Base-by-base conservation (phyloP, 1,140 invertebrate genomes). In the Metopolophium dirhodum region DNA sequence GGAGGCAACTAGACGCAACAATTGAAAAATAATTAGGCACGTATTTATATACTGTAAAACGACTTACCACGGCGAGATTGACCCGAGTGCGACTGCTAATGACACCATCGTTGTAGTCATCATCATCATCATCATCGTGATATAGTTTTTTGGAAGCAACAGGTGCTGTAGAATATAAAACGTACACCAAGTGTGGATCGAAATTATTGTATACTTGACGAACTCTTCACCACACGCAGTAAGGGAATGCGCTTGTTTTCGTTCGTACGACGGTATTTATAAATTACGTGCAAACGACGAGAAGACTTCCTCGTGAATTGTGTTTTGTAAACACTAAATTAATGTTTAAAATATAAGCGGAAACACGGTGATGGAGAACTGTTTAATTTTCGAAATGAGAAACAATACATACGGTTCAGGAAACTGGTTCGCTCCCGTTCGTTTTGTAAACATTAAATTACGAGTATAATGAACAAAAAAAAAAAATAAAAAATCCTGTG, bases 281-380 rank as follows among this genome's bases (percentile, higher is more conserved):
- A 85, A 37, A n/a, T 35, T 23, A 8, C 20, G 83, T 26, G 37
- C 3, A 49, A 49, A 61, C 11, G 14, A 47, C 11, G 8, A 68
- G 37, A 85, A 68, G 37, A 92, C 77, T 93, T 93, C 91, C 91
- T 93, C 49, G 41, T 77, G 85, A 86, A 51, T 41, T 4, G 49
- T 93, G 91, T 93, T 93, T 85, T 51, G 49, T 86, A 93, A 93
- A 93, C 82, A 93, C 22, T 35, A 54, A 26, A 89, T 54, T 54
- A 9, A 9, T 57, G 49, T 89, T 89, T 89, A 57, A 89, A 77
- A n/a, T 77, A 51, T 37, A 87, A 87, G 8, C 45, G 47, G 90
- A 47, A 61, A 68, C 35, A n/a, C 54, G 7, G 14, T 18, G 30
- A 68, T 22, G 41, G 41, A 82, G 45, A n/a, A 35, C 30, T 85